Conservation (phyloP, 2,113 vertebrate species). For the Balaeniceps rex region DNA sequence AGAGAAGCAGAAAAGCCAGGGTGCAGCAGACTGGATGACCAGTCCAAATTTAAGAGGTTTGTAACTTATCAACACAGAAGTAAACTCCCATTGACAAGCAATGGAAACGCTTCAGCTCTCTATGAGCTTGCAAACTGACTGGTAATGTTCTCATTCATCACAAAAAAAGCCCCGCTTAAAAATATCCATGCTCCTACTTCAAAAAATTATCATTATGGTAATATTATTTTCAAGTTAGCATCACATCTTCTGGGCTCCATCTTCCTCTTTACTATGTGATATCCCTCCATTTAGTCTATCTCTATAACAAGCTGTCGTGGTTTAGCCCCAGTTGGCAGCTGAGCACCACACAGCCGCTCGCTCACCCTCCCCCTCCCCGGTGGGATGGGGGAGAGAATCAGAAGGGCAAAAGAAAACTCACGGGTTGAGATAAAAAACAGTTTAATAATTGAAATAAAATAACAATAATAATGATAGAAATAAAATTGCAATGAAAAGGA, state of each 20-base stretch:
- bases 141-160: neutral
- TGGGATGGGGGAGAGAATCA: too few species aligned
- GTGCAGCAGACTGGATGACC: neutral
- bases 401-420: too few species aligned
- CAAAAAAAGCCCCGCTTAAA: neutral
- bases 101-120: neutral
- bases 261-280: neutral
- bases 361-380: too few species aligned
- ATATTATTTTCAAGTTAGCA: neutral
- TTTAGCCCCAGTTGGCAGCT: too few species aligned
- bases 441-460: too few species aligned
- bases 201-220: neutral
- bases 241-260: neutral
- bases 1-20: neutral
- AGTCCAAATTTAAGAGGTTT: neutral
- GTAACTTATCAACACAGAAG: neutral
- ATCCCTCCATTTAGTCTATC: neutral
- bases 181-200: neutral
- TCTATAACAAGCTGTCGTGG: too few species aligned
- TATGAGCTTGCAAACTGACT: neutral
- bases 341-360: too few species aligned
- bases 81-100: neutral
- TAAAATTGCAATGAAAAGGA: too few species aligned
- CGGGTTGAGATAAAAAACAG: too few species aligned
- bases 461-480: too few species aligned